Percentiles rank a stretch among this genome's conserved stretches.
These are phyloP conservation scores for Platynereis dumerilii DNA, from an alignment of 2,888 invertebrate species.

Conservation along the genomic window DNA sequence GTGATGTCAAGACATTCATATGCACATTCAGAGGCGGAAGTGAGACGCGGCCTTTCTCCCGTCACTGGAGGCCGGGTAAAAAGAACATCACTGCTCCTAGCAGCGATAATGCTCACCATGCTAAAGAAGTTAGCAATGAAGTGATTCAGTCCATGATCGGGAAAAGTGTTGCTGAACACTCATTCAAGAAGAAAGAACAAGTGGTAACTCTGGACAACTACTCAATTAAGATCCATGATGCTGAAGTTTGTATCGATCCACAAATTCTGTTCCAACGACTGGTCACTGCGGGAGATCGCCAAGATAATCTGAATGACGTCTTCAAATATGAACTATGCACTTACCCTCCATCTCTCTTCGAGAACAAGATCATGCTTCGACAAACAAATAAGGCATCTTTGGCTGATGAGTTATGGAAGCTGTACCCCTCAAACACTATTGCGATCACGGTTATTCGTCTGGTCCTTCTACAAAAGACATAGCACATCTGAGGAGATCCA, in stretches of 20 bases:
- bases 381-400: conserved; percentile 1
- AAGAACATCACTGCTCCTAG: no score
- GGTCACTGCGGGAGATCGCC: conserved; percentile 26
- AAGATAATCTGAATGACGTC: conserved; percentile 17
- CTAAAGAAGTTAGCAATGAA: conserved; percentile 30
- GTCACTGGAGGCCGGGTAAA: no score
- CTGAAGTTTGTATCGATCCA: conserved; percentile 36
- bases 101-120: conserved; percentile 37
- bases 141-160: conserved; percentile 32
- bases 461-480: conserved; percentile 37
- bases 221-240: conserved; percentile 23
- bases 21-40: no score
- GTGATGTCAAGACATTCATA: no score
- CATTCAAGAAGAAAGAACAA: conserved; percentile 34
- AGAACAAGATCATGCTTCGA: not conserved
- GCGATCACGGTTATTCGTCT: conserved; percentile 28
- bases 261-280: conserved; percentile 41
- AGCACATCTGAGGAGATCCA: conserved; percentile 36
- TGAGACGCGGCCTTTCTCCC: no score
- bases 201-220: conserved; percentile 27
- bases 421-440: conserved; percentile 36
- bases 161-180: no score
- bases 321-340: conserved; percentile 26
- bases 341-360: conserved; percentile 27
- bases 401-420: conserved; percentile 15